Evolutionary conservation across 2,113 vertebrate genomes (phyloP), one percentile per base, ranked within the genome.

Genomic region (Poeciliopsis retropinna): DNA sequence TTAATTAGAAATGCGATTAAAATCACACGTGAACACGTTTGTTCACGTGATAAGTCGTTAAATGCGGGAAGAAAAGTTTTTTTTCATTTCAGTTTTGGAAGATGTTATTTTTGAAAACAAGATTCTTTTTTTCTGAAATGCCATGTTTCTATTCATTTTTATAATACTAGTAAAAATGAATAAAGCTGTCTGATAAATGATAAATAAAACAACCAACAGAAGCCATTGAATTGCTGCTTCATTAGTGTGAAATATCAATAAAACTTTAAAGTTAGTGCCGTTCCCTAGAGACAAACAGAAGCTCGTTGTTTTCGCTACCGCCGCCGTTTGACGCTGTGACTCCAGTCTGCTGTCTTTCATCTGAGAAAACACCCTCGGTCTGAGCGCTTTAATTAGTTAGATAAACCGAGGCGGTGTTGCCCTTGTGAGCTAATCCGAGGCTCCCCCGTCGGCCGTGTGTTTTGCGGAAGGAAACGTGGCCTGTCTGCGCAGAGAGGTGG

Each of bases 321-420:
- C 4, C 32, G 64, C 4, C 34, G 39, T 22, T 62, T 28, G 67
- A 70, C 70, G 57, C 70, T 63, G 25, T n/a, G 66, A 60, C 32
- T 84, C 71, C 64, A 76, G 22, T 82, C 78, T 73, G 65, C 75
- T 73, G 67, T 34, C 34, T 68, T 72, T 85, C 80, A 84, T 78
- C 47, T 71, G 70, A 11, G 15, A 63, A 84, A 71, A 67, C 84
- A 65, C 69, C 39, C 81, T 60, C 75, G 8, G 81, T 81, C 82
- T 88, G 88, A 91, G 88, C 82, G 8, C 71, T 82, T 81, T 85
- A 92, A 93, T 91, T 87, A 90, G 88, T 90, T 87, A 88, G 87
- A 90, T 87, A 90, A 92, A 92, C 91, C 66, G 64, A 83, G 70
- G 80, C 66, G 47, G 82, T 69, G 82, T 81, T 82, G 67, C 79